A percentile compares a stretch with the other conserved stretches of the same genome.
phyloP scores from a whole-genome alignment of 1,140 invertebrate genomes.

The Antheraea pernyi region DNA sequence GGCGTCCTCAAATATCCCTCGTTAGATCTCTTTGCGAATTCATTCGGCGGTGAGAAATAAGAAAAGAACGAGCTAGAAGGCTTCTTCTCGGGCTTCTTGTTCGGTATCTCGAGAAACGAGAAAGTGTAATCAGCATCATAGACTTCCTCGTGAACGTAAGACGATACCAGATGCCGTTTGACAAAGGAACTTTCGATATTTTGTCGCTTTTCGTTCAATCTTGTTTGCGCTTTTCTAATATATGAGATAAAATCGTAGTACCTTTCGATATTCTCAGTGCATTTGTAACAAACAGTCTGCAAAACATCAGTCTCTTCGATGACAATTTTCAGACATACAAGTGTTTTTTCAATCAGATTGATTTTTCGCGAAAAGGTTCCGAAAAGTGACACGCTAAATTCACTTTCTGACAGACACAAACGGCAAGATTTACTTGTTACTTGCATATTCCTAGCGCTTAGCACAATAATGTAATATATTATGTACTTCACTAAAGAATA shows the following conservation, averaged over 20 bases:
- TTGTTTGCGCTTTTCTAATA: constrained; percentile 56
- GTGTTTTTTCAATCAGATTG: constrained; percentile 62
- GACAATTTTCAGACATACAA: constrained; percentile 54
- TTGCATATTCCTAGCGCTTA: constrained; percentile 46
- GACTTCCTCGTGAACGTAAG: constrained; percentile 56
- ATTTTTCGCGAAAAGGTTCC: constrained; percentile 50
- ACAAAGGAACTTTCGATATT: constrained; percentile 23
- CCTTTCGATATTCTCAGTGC: constrained; percentile 58
- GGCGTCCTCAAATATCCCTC: constrained; percentile 48
- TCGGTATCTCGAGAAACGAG: constrained; percentile 51
- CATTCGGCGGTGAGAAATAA: constrained; percentile 55
- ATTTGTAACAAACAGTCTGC: constrained; percentile 63
- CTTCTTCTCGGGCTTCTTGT: constrained; percentile 47
- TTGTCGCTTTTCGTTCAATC: constrained; percentile 23
- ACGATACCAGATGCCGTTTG: constrained; percentile 47
- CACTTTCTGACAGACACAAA: constrained; percentile 58
- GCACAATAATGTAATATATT: neutral
- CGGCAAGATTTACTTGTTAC: constrained; percentile 54
- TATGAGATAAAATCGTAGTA: constrained; percentile 57
- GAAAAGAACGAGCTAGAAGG: constrained; percentile 63
- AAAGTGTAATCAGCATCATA: constrained; percentile 61
- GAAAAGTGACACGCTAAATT: constrained; percentile 63
- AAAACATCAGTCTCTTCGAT: constrained; percentile 55
- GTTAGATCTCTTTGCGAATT: constrained; percentile 31
- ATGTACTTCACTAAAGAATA: constrained; percentile 9